phyloP scores from a whole-genome alignment of 1,140 invertebrate species.

The Galleria mellonella region DNA sequence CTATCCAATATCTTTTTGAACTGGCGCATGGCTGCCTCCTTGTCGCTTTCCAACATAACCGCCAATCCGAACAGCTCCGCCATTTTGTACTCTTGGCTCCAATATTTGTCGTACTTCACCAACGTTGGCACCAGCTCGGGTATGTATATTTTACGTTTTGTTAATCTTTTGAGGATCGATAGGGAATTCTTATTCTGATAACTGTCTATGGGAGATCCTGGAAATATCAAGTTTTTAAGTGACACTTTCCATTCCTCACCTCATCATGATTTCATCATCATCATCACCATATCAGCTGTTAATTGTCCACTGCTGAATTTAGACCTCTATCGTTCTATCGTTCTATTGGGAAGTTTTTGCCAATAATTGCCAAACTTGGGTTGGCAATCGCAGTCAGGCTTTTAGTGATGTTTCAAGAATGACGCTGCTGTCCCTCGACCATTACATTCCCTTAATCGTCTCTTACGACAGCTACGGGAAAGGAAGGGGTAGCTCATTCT shows the following conservation, averaged over 20 bases:
- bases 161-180: neutral
- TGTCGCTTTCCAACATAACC: neutral
- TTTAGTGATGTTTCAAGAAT: too few species aligned
- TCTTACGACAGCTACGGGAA: too few species aligned
- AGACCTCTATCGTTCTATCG: neutral
- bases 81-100: neutral
- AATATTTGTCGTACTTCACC: neutral
- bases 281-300: neutral
- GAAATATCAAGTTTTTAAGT: neutral
- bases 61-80: neutral
- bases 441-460: too few species aligned
- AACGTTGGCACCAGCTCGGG: neutral
- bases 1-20: conserved; percentile 1
- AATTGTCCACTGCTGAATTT: too few species aligned
- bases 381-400: too few species aligned
- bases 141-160: neutral
- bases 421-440: too few species aligned
- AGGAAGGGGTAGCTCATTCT: too few species aligned
- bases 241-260: neutral
- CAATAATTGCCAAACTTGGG: too few species aligned
- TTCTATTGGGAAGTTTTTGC: too few species aligned
- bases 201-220: neutral
- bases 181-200: neutral
- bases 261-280: neutral
- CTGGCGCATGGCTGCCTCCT: neutral